Percentiles rank a stretch among this genome's conserved stretches.
Conservation (phyloP, 1,140 invertebrate genomes). For the Tetranychus cinnabarinus region DNA sequence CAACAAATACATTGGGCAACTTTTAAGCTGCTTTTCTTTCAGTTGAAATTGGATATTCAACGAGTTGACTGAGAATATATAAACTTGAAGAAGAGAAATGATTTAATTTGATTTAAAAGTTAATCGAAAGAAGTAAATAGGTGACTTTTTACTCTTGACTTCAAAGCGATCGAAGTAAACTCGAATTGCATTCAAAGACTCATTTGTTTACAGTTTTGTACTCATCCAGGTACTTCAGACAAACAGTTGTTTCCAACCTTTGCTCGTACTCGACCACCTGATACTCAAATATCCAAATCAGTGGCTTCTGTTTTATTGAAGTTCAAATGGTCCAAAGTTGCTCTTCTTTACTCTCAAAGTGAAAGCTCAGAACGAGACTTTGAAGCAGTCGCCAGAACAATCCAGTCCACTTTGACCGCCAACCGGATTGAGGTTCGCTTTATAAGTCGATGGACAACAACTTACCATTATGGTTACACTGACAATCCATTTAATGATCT, state of each 20-base stretch:
- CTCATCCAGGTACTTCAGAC: constrained; percentile 56
- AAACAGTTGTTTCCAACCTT: constrained; percentile 74
- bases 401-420: constrained; percentile 35
- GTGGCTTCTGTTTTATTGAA: constrained; percentile 48
- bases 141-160: too few relatives aligned
- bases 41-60: too few relatives aligned
- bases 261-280: constrained; percentile 67
- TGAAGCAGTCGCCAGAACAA: constrained; percentile 40
- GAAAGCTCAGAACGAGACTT: constrained; percentile 36
- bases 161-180: too few relatives aligned
- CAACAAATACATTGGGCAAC: too few relatives aligned
- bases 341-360: constrained; percentile 41
- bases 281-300: constrained; percentile 71
- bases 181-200: too few relatives aligned
- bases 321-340: constrained; percentile 31
- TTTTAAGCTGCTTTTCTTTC: too few relatives aligned
- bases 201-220: constrained; percentile 41
- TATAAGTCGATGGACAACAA: constrained; percentile 40
- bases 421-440: constrained; percentile 41
- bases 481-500: constrained; percentile 53
- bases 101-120: too few relatives aligned
- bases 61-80: too few relatives aligned
- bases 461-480: constrained; percentile 43
- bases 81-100: too few relatives aligned
- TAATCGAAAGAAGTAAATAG: too few relatives aligned